Conservation (phyloP, 2,113 vertebrate species). For the Mystacornis crossleyi region DNA sequence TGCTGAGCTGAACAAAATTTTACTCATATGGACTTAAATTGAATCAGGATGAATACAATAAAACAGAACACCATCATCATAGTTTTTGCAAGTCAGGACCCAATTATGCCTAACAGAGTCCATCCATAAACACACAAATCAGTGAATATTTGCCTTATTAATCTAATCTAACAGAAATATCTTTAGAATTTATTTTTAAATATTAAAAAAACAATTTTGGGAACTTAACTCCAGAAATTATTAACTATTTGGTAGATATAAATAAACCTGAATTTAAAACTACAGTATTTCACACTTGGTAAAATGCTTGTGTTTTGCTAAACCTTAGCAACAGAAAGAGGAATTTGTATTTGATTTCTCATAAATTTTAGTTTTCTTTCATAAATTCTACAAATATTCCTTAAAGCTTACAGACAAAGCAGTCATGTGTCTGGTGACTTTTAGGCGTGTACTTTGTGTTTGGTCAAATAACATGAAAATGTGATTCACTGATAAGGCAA, state of each 20-base stretch:
- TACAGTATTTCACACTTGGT: not conserved
- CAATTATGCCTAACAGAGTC: not conserved
- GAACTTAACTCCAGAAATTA: not conserved
- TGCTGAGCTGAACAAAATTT: not conserved
- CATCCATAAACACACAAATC: not conserved
- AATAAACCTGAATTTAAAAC: not conserved
- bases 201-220: not conserved
- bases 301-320: not conserved
- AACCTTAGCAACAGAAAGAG: not conserved
- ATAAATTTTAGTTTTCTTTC: not conserved
- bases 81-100: not conserved
- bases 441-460: not conserved
- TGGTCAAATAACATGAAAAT: constrained; percentile 3
- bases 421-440: not conserved
- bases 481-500: not conserved
- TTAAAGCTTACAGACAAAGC: not conserved
- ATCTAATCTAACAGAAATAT: not conserved
- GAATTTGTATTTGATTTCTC: not conserved
- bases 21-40: not conserved
- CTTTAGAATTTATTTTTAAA: not conserved
- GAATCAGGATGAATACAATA: not conserved
- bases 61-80: not conserved
- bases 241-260: not conserved
- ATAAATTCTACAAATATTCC: not conserved
- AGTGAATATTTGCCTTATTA: not conserved